Evolutionary conservation across 2,113 vertebrate species (phyloP), one percentile per base, ranked within the genome.

Genomic region (Myodes glareolus): DNA sequence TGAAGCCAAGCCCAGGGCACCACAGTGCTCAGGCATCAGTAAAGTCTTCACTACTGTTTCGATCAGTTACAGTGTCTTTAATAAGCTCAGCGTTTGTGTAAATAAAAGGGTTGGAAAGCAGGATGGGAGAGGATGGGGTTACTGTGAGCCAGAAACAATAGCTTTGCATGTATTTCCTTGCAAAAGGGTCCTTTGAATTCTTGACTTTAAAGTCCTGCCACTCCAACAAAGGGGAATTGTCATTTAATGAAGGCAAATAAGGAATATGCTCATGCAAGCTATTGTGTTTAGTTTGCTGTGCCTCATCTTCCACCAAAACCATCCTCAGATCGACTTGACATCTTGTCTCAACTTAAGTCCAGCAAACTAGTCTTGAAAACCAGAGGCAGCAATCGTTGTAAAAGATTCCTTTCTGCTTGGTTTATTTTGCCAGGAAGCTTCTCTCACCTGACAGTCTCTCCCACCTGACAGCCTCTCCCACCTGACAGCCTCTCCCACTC

Each of bases 311-410:
- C 45, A 78, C 93, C 72, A 88, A 96, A 93, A 65, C 63, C 85
- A 14, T 76, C 68, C 23, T 90, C 88, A 94, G 75, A 90, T 94
- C 78, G 75, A 84, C 88, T 94, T 96, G 91, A 88, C 85, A 70
- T 92, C 77, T 93, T 90, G 88, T 80, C 65, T 97, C 67, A 50
- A 58, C 39, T 7, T 80, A 95, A 92, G 58, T 68, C 94, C 86
- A 97, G 31, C 91, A 92, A 67, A 61, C 87, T 94, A 93, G 94
- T 94, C 91, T 88, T 61, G 82, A 65, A 94, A 96, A 97, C 67
- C 70, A 68, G 42, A 61, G 75, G 19, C n/a, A 5, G 29, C 39
- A n/a, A 85, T 85, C 36, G 10, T 58, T 92, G 55, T 76, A 55
- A 33, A 52, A 23, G 85, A 90, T 88, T 61, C 42, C 85, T 89